These are phyloP conservation scores for Plecotus auritus DNA, from an alignment of 2,113 vertebrate species.

Conservation along the genomic window DNA sequence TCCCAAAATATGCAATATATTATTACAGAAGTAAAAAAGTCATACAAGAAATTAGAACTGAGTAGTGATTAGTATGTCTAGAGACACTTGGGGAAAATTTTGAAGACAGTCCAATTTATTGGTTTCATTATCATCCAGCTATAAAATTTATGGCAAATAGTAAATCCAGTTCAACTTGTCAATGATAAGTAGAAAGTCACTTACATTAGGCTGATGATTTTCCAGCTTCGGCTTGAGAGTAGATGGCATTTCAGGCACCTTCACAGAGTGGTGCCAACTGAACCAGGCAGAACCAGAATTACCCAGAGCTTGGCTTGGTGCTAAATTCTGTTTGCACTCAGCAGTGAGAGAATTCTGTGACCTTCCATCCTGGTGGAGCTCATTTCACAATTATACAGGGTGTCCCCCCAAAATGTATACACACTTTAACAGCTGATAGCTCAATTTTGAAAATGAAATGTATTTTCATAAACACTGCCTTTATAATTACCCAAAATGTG, in stretches of 20 bases:
- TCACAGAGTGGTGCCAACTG: background rate
- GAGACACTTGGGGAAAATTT: background rate
- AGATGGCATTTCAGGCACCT: background rate
- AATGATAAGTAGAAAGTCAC: background rate
- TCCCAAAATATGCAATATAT: background rate
- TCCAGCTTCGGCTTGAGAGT: background rate
- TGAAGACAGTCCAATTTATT: background rate
- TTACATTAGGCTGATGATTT: background rate
- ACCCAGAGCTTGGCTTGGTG: too few species aligned
- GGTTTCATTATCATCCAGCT: background rate
- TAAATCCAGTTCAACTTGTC: background rate
- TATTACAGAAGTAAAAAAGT: background rate
- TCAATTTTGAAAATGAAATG: too few species aligned
- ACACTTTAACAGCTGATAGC: too few species aligned
- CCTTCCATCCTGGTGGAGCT: background rate
- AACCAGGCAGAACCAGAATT: background rate
- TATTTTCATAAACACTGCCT: too few species aligned
- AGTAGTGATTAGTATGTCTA: background rate
- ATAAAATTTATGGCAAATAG: background rate
- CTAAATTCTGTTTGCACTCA: background rate
- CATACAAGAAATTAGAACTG: background rate
- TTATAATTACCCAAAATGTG: too few species aligned
- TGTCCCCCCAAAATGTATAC: too few species aligned
- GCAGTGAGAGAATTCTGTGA: background rate
- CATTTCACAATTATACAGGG: too few species aligned